These are phyloP conservation scores for Hedya salicella DNA, from an alignment of 2,888 invertebrate genomes.

Conservation along the genomic window DNA sequence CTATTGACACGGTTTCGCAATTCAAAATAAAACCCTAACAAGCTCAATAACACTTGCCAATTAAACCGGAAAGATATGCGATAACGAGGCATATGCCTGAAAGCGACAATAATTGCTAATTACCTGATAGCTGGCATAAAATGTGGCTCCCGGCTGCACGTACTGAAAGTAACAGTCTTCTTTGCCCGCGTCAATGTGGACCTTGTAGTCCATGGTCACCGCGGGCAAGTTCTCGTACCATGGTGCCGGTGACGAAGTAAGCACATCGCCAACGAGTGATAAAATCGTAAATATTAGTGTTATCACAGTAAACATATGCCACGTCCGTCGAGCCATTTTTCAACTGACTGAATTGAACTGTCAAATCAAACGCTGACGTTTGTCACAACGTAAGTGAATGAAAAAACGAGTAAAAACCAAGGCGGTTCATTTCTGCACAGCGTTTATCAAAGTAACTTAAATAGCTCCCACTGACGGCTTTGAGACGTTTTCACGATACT, in stretches of 20 bases:
- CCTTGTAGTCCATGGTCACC: conserved; percentile 98
- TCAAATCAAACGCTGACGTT: conserved; percentile 15
- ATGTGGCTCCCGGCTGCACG: conserved; percentile 95
- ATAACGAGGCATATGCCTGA: conserved; percentile 30
- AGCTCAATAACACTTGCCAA: background rate
- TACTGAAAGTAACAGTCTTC: conserved; percentile 98
- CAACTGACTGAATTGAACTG: conserved; percentile 45
- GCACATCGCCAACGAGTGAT: conserved; percentile 78
- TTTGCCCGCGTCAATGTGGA: conserved; percentile 95
- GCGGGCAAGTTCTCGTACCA: conserved; percentile 96
- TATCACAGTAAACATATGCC: conserved; percentile 80
- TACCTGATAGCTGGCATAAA: conserved; percentile 97
- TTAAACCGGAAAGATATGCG: conserved; percentile 32
- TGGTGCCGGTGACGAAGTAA: conserved; percentile 86
- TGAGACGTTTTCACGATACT: conserved; percentile 2
- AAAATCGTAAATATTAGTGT: conserved; percentile 79
- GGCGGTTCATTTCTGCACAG: background rate
- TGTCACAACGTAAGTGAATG: conserved; percentile 41
- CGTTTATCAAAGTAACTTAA: conserved; percentile 9
- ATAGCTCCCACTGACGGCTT: conserved; percentile 23
- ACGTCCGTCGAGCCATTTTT: conserved; percentile 82
- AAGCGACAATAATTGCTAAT: conserved; percentile 51
- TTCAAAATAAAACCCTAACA: background rate
- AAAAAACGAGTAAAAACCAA: conserved; percentile 12
- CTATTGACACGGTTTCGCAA: background rate